A percentile compares a stretch with the other conserved stretches of the same genome.
These are phyloP conservation scores for Andricus quercusramuli DNA, from an alignment of 2,888 invertebrate genomes.

Conservation along the genomic window DNA sequence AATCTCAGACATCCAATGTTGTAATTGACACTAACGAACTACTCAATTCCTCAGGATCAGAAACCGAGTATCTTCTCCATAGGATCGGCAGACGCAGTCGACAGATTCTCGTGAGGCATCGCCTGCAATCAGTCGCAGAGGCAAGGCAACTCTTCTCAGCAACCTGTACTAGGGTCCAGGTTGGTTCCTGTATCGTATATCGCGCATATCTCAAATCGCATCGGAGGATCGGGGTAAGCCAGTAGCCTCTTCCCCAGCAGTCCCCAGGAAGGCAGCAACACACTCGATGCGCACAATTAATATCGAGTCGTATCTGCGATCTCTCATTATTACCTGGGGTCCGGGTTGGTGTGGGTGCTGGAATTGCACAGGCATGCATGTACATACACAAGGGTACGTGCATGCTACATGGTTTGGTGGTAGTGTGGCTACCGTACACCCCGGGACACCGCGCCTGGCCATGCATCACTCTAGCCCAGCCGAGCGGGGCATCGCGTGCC, in stretches of 20 bases:
- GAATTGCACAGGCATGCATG: slow-evolving; percentile 61
- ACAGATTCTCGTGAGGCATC: slow-evolving; percentile 37
- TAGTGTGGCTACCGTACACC: slow-evolving; percentile 76
- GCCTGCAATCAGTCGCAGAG: slow-evolving; percentile 37
- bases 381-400: too few species aligned
- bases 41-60: slow-evolving; percentile 1
- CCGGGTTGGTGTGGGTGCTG: slow-evolving; percentile 64
- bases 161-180: slow-evolving; percentile 52
- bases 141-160: slow-evolving; percentile 44
- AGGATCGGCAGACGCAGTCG: slow-evolving; percentile 8
- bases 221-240: slow-evolving; percentile 76
- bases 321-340: slow-evolving; percentile 76
- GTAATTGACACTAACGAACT: slow-evolving; percentile 11
- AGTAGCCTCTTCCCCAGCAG: slow-evolving; percentile 60
- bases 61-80: not conserved
- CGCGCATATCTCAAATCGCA: slow-evolving; percentile 70
- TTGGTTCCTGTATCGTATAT: slow-evolving; percentile 58
- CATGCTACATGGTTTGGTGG: slow-evolving; percentile 53
- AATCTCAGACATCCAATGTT: not conserved
- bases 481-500: slow-evolving; percentile 78
- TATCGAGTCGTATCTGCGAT: slow-evolving; percentile 77
- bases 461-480: slow-evolving; percentile 78
- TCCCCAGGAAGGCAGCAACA: slow-evolving; percentile 46
- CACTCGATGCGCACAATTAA: slow-evolving; percentile 74
- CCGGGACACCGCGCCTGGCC: slow-evolving; percentile 74